Conservation (phyloP, 2,113 vertebrate species). For the Clarias magur region DNA sequence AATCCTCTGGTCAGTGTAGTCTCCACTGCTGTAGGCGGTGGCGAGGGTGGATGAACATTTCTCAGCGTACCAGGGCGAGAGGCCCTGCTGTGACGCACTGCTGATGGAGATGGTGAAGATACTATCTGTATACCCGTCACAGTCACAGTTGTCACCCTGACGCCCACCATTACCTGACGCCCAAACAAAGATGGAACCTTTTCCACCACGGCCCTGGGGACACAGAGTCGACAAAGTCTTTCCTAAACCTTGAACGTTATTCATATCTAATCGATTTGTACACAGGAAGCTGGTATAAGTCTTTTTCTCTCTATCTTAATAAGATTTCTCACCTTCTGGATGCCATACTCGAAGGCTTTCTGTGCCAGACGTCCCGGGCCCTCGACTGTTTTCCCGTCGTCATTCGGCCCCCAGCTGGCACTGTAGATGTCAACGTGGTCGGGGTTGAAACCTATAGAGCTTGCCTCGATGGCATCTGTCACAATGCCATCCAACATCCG, state of each 20-base stretch:
- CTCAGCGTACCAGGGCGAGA: constrained; percentile 97
- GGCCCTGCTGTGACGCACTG: constrained; percentile 95
- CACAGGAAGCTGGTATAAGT: not conserved
- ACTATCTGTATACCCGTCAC: constrained; percentile 97
- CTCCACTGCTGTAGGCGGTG: constrained; percentile 97
- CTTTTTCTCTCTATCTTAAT: not conserved
- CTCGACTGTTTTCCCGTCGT: constrained; percentile 97
- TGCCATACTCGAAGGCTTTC: constrained; percentile 96
- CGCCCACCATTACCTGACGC: constrained; percentile 97
- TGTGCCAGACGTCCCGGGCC: constrained; percentile 92
- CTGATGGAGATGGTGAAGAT: constrained; percentile 98
- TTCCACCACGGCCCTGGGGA: constrained; percentile 88
- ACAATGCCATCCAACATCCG: constrained; percentile 97
- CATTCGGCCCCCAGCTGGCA: constrained; percentile 97
- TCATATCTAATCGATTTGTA: too few species aligned
- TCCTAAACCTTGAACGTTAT: not conserved
- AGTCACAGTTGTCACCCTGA: constrained; percentile 97
- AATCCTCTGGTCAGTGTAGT: constrained; percentile 97
- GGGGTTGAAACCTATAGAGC: constrained; percentile 95
- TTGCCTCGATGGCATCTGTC: constrained; percentile 96
- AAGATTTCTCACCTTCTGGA: constrained; percentile 81
- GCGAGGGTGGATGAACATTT: constrained; percentile 97
- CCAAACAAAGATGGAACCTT: constrained; percentile 98
- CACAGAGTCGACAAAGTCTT: not conserved
- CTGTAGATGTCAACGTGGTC: constrained; percentile 98